Evolutionary conservation across 2,888 invertebrate genomes (phyloP).

Genomic region (Archaeoteleia sp.): DNA sequence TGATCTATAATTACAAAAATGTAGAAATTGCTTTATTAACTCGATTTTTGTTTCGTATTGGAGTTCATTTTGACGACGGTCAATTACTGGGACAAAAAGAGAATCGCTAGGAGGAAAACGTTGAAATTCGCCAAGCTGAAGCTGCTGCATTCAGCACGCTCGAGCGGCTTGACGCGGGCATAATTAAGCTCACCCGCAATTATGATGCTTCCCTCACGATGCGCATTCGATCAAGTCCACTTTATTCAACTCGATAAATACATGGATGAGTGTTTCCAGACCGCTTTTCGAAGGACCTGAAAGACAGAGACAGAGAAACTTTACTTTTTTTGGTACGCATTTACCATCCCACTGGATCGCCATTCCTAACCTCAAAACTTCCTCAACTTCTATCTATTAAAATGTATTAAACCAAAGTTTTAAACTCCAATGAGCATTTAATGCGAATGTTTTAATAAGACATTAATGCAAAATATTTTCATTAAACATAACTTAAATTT

Average conservation of each 20-base stretch:
- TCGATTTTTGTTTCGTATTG: constrained; percentile 19
- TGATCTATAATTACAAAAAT: constrained; percentile 23
- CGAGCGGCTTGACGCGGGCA: constrained; percentile 42
- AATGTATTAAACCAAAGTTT: too few relatives aligned
- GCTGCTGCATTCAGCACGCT: constrained; percentile 35
- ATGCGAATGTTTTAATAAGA: too few relatives aligned
- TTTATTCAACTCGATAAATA: constrained; percentile 42
- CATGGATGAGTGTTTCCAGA: constrained; percentile 34
- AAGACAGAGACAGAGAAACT: constrained; percentile 15
- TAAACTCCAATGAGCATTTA: too few relatives aligned
- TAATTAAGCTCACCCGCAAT: constrained; percentile 47
- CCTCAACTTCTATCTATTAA: too few relatives aligned
- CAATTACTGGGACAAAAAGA: constrained; percentile 37
- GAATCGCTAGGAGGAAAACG: constrained; percentile 27
- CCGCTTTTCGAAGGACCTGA: constrained; percentile 32
- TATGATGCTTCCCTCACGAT: constrained; percentile 41
- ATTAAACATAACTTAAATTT: too few relatives aligned
- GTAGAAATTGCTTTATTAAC: constrained; percentile 19
- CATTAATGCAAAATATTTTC: too few relatives aligned
- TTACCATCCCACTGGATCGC: constrained; percentile 26
- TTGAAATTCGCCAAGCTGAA: constrained; percentile 31
- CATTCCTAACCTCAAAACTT: constrained; percentile 22
- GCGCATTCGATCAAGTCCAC: constrained; percentile 42
- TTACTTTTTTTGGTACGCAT: constrained; percentile 26
- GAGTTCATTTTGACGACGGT: constrained; percentile 32